Base-by-base conservation (phyloP, 1,140 invertebrate genomes). In the Vanessa tameamea region DNA sequence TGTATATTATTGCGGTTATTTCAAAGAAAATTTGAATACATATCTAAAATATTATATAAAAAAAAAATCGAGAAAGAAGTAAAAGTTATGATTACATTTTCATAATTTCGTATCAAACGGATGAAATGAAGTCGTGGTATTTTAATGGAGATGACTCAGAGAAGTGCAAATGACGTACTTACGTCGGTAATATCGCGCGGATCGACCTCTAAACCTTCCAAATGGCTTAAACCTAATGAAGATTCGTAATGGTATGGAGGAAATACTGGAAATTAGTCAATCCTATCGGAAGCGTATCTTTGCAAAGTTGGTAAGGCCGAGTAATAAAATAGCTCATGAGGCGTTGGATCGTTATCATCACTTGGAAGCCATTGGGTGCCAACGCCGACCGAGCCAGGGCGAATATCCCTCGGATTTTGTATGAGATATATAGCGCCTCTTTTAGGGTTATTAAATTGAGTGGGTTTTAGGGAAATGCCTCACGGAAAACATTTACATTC, bases 321-420 rank as follows among this genome's bases (percentile, higher is more conserved):
- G 90, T 91, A 91, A 91, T 90, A 85, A 91, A 92, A 91, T 91
- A 87, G 88, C 86, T 90, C 84, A 80, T 83, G 82, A 87, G 76
- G 78, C 82, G 78, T 79, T 73, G 82, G 78, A 78, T 88, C 79
- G 77, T 75, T 77, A 78, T 79, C 83, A 87, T 88, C 85, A 80
- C 78, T 81, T 69, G 66, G 81, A 66, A 77, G 76, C 84, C 79
- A 82, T 87, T 82, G 81, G 80, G 86, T 84, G 81, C 83, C 81
- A 76, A 57, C 53, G 53, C 53, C 53, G 20, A 57, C 53, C 16
- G 53, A 81, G 79, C 76, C 83, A 71, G 72, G 63, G 75, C 80
- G 83, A 87, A 89, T 89, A 91, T 91, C 88, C 86, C 72, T 79
- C 76, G 84, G 89, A 89, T 90, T 88, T 82, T 84, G 71, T 84